Evolutionary conservation across 1,140 invertebrate genomes (phyloP).

Genomic region (Campoletis sonorensis): DNA sequence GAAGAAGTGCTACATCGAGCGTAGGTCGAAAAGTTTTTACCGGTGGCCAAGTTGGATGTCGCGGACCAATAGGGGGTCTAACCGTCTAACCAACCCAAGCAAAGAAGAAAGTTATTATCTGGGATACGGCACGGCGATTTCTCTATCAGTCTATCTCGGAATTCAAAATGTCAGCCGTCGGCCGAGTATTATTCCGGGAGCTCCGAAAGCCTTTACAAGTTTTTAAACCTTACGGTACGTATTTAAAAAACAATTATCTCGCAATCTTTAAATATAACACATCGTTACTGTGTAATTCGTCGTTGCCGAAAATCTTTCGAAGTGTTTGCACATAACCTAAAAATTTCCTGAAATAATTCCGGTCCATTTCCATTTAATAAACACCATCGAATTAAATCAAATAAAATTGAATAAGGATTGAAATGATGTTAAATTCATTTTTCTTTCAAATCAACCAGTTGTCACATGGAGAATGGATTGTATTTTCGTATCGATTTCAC

Average conservation of each 20-base stretch:
- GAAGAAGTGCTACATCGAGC: no score
- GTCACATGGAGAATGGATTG: not conserved
- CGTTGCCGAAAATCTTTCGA: not conserved
- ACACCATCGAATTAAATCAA: not conserved
- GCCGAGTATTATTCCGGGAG: constrained; percentile 44
- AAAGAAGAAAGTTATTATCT: no score
- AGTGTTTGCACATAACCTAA: not conserved
- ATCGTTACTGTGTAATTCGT: not conserved
- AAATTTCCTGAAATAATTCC: not conserved
- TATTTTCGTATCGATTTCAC: not conserved
- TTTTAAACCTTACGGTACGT: constrained; percentile 42
- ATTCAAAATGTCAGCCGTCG: constrained; percentile 47
- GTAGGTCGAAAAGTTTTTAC: no score
- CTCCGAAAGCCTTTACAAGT: constrained; percentile 40
- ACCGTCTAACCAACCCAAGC: no score
- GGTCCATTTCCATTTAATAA: not conserved
- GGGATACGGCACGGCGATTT: no score
- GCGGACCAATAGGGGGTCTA: no score
- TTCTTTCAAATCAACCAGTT: no score
- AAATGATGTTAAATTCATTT: no score
- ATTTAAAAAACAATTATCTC: not conserved
- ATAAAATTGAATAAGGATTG: not conserved
- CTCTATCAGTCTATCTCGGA: no score
- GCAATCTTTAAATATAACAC: not conserved
- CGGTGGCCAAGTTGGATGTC: no score